Evolutionary conservation across 2,797 vertebrate genomes (phyloP).

Genomic region (Cottoperca gobio): DNA sequence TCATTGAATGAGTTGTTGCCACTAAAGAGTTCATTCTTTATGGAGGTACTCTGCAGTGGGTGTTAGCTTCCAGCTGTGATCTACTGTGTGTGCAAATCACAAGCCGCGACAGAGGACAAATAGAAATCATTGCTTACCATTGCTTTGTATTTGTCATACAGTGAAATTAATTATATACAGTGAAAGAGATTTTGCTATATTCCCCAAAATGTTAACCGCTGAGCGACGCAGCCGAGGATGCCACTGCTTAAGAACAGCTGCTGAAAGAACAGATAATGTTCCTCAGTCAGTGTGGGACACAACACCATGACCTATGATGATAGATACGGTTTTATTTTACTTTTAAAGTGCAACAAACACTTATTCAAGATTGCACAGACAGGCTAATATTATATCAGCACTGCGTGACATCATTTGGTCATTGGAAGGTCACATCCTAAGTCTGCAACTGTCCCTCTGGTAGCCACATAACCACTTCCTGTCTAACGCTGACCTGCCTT

Average conservation of each 20-base stretch:
- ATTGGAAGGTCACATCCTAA: background rate
- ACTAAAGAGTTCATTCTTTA: background rate
- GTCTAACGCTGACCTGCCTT: background rate
- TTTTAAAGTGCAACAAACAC: background rate
- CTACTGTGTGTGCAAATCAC: background rate
- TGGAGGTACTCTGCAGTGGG: background rate
- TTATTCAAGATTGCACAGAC: too few relatives aligned
- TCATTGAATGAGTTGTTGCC: background rate
- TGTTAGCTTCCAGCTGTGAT: background rate
- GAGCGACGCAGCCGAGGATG: slow-evolving; percentile 14
- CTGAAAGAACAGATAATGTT: slow-evolving; percentile 21
- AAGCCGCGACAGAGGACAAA: background rate
- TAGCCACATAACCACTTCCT: background rate
- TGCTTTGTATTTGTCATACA: too few relatives aligned
- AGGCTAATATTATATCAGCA: background rate
- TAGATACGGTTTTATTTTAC: background rate
- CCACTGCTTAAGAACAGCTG: slow-evolving; percentile 10
- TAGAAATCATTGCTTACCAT: background rate
- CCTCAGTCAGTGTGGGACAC: background rate
- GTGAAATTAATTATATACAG: too few relatives aligned
- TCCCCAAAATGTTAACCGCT: slow-evolving; percentile 17
- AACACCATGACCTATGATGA: background rate
- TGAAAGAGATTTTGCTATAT: background rate
- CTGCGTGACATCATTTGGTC: background rate
- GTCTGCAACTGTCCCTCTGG: background rate